Evolutionary conservation across 2,888 invertebrate genomes (phyloP).

Genomic region (Chironomus tentans): DNA sequence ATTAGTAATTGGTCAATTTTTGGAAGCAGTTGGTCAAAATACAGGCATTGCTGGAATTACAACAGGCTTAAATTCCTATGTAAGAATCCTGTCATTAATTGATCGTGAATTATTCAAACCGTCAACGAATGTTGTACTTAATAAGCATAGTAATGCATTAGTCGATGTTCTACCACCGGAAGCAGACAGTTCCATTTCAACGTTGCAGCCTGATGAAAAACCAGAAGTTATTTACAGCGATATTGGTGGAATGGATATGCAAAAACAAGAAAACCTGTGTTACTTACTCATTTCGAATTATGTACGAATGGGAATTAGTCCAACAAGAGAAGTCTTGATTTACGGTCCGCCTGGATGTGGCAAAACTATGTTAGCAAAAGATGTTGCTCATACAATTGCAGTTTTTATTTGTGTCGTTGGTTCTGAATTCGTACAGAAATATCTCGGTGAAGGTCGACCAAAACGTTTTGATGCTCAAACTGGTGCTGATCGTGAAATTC

Average conservation of each 20-base stretch:
- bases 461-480: conserved; percentile 99
- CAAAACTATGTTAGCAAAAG: conserved; percentile 99
- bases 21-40: conserved; percentile 98
- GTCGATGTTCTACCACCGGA: conserved; percentile 98
- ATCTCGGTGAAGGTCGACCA: conserved; percentile 95
- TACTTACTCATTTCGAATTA: conserved; percentile 94
- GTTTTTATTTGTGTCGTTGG: conserved; percentile 98
- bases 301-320: conserved; percentile 98
- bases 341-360: conserved; percentile 99
- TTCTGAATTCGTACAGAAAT: conserved; percentile 99
- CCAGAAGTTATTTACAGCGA: conserved; percentile 96
- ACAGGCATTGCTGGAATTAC: conserved; percentile 99
- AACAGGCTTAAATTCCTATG: conserved; percentile 98
- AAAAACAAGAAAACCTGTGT: conserved; percentile 99
- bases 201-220: conserved; percentile 95
- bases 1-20: conserved; percentile 95
- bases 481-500: conserved; percentile 96
- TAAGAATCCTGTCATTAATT: conserved; percentile 94
- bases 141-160: conserved; percentile 99
- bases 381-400: conserved; percentile 97
- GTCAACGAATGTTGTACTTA: conserved; percentile 94
- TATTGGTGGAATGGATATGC: conserved; percentile 99
- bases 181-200: conserved; percentile 97
- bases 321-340: conserved; percentile 96
- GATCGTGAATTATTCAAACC: conserved; percentile 95